Conservation (phyloP, 2,888 invertebrate genomes). For the Agrotis ipsilon region DNA sequence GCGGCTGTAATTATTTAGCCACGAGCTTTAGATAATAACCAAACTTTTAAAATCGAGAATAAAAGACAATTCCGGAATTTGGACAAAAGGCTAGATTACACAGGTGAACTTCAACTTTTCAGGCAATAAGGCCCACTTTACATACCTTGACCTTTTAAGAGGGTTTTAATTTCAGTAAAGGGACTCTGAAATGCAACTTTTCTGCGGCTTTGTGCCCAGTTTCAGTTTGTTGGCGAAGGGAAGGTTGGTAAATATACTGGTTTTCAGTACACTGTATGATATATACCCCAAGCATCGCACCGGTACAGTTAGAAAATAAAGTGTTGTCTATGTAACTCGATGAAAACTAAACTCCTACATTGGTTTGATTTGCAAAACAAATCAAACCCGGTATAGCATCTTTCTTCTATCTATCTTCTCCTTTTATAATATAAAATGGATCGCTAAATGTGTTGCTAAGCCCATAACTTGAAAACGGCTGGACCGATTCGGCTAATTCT, state of each 20-base stretch:
- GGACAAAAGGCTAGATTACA: not conserved
- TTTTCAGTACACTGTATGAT: constrained; percentile 11
- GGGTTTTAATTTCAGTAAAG: constrained; percentile 29
- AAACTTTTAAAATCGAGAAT: not conserved
- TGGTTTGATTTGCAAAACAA: too few relatives aligned
- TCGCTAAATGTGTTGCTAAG: too few relatives aligned
- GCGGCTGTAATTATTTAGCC: too few relatives aligned
- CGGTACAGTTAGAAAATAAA: too few relatives aligned
- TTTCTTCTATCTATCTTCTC: too few relatives aligned
- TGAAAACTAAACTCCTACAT: too few relatives aligned
- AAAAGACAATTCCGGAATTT: not conserved
- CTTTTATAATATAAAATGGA: too few relatives aligned
- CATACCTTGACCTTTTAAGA: constrained; percentile 37
- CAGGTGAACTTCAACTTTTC: constrained; percentile 28
- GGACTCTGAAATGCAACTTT: constrained; percentile 44
- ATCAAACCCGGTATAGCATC: too few relatives aligned
- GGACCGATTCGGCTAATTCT: too few relatives aligned
- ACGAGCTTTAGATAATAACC: too few relatives aligned
- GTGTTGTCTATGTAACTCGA: too few relatives aligned
- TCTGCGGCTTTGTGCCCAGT: constrained; percentile 45
- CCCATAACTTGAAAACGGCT: too few relatives aligned
- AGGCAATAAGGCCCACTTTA: constrained; percentile 10
- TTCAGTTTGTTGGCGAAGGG: constrained; percentile 37
- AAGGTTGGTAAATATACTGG: constrained; percentile 23
- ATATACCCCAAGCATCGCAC: not conserved